A percentile compares a stretch with the other conserved stretches of the same genome.
Evolutionary conservation across 2,113 vertebrate genomes (phyloP).

Genomic region (Tetrax tetrax): DNA sequence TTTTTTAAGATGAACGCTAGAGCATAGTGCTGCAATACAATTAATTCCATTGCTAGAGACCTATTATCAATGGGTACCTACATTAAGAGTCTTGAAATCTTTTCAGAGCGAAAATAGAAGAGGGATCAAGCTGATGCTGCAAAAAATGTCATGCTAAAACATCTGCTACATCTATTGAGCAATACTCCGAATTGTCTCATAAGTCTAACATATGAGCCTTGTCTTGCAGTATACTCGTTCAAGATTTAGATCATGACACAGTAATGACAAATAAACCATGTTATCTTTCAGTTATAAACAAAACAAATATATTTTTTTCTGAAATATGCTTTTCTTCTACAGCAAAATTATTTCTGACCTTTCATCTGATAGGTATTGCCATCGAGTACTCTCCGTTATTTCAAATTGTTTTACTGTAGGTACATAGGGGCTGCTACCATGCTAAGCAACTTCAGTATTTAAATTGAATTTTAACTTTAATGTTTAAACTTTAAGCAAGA

Average conservation of each 20-base stretch:
- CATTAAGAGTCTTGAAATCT: not conserved
- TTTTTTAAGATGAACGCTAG: not conserved
- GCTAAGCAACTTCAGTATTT: not conserved
- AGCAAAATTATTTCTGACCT: conserved; percentile 14
- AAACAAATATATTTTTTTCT: not conserved
- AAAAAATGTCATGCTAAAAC: not conserved
- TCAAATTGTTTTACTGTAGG: not conserved
- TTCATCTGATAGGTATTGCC: not conserved
- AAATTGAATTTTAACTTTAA: not conserved
- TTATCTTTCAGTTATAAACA: not conserved
- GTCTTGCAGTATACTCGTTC: not conserved
- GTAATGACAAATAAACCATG: not conserved
- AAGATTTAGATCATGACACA: not conserved
- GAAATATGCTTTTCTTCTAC: not conserved
- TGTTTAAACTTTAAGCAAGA: not conserved
- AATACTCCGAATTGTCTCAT: conserved; percentile 20
- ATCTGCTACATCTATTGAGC: conserved; percentile 22
- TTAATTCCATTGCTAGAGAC: not conserved
- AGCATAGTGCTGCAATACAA: not conserved
- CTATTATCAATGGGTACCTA: not conserved
- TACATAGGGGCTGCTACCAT: not conserved
- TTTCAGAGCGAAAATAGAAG: not conserved
- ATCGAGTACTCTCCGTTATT: not conserved
- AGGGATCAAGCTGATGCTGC: not conserved
- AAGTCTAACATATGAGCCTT: conserved; percentile 53